phyloP scores from a whole-genome alignment of 2,113 vertebrate genomes.

The Microtus richardsoni region DNA sequence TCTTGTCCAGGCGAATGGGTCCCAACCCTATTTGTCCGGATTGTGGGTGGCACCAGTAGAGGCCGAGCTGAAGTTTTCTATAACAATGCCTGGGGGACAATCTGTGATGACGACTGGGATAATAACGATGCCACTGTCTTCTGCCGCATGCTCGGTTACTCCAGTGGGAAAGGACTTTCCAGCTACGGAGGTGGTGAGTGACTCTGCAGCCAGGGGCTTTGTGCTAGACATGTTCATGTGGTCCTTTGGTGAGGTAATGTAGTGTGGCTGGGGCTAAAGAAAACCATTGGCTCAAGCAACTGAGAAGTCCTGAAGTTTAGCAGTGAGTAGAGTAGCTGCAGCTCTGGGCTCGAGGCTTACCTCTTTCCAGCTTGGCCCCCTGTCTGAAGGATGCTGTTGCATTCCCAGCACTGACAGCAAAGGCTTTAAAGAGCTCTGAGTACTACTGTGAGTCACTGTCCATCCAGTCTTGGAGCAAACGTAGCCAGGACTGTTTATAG shows the following conservation, averaged over 20 bases:
- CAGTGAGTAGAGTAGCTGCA: no score
- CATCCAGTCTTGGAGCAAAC: neutral
- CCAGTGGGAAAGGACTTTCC: rapidly evolving
- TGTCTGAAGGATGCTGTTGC: neutral
- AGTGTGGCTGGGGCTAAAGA: neutral
- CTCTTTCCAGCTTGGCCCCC: neutral
- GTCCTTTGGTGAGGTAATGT: neutral
- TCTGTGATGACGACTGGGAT: constrained; percentile 92
- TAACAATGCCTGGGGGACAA: constrained; percentile 88
- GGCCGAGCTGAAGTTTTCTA: constrained; percentile 91
- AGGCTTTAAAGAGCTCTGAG: neutral
- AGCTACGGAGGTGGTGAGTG: constrained; percentile 83
- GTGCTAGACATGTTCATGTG: neutral
- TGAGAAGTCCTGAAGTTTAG: neutral
- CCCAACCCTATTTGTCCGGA: rapidly evolving
- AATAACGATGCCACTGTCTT: constrained; percentile 83
- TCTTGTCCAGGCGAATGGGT: rapidly evolving
- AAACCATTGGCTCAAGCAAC: neutral
- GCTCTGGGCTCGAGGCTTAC: neutral
- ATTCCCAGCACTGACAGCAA: neutral
- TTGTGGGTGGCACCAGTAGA: constrained; percentile 36
- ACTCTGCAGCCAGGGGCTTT: neutral
- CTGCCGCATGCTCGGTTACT: constrained; percentile 92
- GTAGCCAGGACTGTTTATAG: rapidly evolving
- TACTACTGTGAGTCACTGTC: neutral